Conservation (phyloP, 2,113 vertebrate species). For the Misgurnus mizolepis region DNA sequence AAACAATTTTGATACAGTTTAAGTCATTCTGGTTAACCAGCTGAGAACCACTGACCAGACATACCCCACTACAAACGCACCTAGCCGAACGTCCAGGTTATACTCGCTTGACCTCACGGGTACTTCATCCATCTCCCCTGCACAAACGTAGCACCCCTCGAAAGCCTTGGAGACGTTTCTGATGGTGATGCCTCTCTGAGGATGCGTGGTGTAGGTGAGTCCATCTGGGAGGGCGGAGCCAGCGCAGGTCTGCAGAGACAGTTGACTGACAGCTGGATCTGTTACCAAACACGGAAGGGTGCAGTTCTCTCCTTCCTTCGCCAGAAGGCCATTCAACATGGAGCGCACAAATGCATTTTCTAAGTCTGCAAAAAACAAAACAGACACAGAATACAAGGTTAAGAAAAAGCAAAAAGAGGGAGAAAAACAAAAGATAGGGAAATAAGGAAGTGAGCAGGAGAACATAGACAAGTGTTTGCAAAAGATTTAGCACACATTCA, state of each 20-base stretch:
- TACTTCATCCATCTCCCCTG: constrained; percentile 43
- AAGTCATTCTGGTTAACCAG: too few species aligned
- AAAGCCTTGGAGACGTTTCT: constrained; percentile 61
- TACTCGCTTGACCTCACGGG: constrained; percentile 66
- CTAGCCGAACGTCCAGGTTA: constrained; percentile 69
- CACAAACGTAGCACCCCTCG: constrained; percentile 69
- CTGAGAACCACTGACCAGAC: not conserved
- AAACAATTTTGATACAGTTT: too few species aligned
- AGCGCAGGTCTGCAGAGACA: constrained; percentile 67
- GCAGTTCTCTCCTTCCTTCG: constrained; percentile 66
- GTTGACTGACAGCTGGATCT: constrained; percentile 64
- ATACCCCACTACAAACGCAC: constrained; percentile 54
- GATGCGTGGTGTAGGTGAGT: constrained; percentile 61
- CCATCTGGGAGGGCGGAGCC: constrained; percentile 60
- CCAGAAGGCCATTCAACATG: constrained; percentile 69
- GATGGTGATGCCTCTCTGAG: constrained; percentile 69
- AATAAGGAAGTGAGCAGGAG: not conserved
- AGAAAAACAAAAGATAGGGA: not conserved
- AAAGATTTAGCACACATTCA: not conserved
- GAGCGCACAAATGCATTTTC: constrained; percentile 59
- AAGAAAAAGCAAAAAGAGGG: not conserved
- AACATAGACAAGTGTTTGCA: not conserved
- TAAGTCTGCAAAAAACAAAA: constrained; percentile 46
- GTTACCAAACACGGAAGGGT: constrained; percentile 74
- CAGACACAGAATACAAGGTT: not conserved